These are phyloP conservation scores for Aquatica leii DNA, from an alignment of 2,888 invertebrate species.

Conservation along the genomic window DNA sequence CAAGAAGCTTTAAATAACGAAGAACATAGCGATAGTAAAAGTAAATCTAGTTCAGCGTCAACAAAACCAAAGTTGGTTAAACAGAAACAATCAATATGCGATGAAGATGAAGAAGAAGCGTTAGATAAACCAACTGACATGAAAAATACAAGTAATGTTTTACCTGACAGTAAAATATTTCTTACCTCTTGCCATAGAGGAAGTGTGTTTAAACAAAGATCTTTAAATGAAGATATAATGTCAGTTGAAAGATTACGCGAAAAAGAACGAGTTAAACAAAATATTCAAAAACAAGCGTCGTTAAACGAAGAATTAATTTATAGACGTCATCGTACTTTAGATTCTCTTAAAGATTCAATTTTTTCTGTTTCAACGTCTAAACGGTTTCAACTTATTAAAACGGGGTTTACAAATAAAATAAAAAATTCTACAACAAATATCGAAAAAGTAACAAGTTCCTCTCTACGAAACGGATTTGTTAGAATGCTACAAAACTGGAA, in stretches of 20 bases:
- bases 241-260: slow-evolving; percentile 84
- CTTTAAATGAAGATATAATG: slow-evolving; percentile 89
- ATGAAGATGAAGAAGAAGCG: slow-evolving; percentile 73
- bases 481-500: slow-evolving; percentile 87
- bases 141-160: slow-evolving; percentile 68
- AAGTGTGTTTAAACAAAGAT: slow-evolving; percentile 81
- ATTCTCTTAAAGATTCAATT: slow-evolving; percentile 76
- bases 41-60: slow-evolving; percentile 44
- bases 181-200: slow-evolving; percentile 62
- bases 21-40: slow-evolving; percentile 22
- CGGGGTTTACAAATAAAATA: slow-evolving; percentile 83
- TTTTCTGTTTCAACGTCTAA: slow-evolving; percentile 79
- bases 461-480: slow-evolving; percentile 79
- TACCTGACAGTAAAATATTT: slow-evolving; percentile 72
- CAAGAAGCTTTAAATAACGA: slow-evolving; percentile 40
- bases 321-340: slow-evolving; percentile 70
- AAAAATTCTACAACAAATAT: slow-evolving; percentile 84
- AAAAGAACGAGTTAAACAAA: slow-evolving; percentile 81
- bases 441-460: slow-evolving; percentile 77
- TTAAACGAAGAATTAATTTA: slow-evolving; percentile 87
- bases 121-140: slow-evolving; percentile 75
- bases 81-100: slow-evolving; percentile 85
- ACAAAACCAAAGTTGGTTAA: slow-evolving; percentile 79
- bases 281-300: slow-evolving; percentile 89
- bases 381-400: slow-evolving; percentile 79